Evolutionary conservation across 2,113 vertebrate genomes (phyloP), one percentile per base, ranked within the genome.

Genomic region (Oreotrochilus melanogaster): DNA sequence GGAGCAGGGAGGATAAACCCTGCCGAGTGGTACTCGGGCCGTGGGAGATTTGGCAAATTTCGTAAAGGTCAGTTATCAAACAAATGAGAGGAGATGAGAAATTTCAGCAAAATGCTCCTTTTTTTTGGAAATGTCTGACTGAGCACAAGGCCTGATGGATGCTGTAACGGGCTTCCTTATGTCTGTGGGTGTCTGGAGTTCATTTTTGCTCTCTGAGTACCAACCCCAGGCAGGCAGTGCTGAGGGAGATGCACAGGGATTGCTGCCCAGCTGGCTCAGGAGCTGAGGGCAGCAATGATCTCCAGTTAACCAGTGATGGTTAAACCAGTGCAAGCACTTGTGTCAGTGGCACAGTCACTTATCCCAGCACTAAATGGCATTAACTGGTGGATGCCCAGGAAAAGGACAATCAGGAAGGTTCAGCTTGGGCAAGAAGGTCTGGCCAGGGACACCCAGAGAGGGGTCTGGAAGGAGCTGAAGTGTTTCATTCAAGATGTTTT

Each of bases 21-120:
- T 4, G 6, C 58, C 1, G 18, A 73, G 92, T 14, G 50, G 31
- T 35, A 25, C 92, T 87, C 0, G 1, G 88, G 73, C 72, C 14
- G 2, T 13, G n/a, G 1, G 39, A 88, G 86, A 60, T 12, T 11
- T 21, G 47, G 70, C 57, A 65, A 58, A 47, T 60, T 56, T 56
- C 3, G 3, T 14, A 75, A 94, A 93, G 82, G 86, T 72, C 92
- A 90, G 86, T 45, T 66, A 85, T 58, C 61, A 62, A 61, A 82
- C 30, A 87, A 89, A 89, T 11, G 78, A 92, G 79, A 71, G 31
- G 73, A 89, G 82, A 90, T 39, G 37, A 79, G 86, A 92, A 89
- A 94, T 72, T 21, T 37, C 88, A 90, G 62, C 81, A 88, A 72
- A 88, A 56, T 7, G 2, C 37, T 28, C 51, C 47, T 21, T 47